phyloP scores from a whole-genome alignment of 2,797 vertebrate species.

The Etheostoma perlongum region DNA sequence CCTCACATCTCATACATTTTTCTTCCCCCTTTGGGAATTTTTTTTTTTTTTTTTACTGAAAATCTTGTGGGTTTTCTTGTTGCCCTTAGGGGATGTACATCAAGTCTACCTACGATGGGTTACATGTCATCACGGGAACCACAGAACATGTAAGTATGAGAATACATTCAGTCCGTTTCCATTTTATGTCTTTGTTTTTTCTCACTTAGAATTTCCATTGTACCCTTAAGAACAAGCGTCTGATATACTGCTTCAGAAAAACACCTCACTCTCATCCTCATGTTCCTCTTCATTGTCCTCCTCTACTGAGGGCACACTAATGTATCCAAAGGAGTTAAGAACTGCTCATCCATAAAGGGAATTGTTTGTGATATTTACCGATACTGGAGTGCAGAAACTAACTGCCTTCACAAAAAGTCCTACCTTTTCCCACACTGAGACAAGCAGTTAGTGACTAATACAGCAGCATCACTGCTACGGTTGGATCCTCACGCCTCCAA shows the following conservation, averaged over 20 bases:
- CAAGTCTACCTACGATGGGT: slow-evolving; percentile 96
- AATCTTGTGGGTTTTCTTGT: slow-evolving; percentile 19
- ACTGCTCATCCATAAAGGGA: slow-evolving; percentile 26
- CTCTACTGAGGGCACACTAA: slow-evolving; percentile 11
- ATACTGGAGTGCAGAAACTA: slow-evolving; percentile 8
- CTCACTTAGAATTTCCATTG: not conserved
- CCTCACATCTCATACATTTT: slow-evolving; percentile 22
- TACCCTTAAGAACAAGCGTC: slow-evolving; percentile 13
- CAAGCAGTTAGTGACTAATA: slow-evolving; percentile 69
- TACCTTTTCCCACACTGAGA: slow-evolving; percentile 45
- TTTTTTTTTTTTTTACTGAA: slow-evolving; percentile 39
- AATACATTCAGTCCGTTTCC: not conserved
- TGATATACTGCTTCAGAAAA: slow-evolving; percentile 9
- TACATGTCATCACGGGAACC: slow-evolving; percentile 97
- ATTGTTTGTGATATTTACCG: slow-evolving; percentile 20
- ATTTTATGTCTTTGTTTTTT: not conserved
- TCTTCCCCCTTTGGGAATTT: slow-evolving; percentile 34
- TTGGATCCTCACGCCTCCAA: slow-evolving; percentile 65
- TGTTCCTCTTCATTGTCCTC: slow-evolving; percentile 21
- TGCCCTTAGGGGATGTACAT: slow-evolving; percentile 94
- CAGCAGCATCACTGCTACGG: slow-evolving; percentile 40
- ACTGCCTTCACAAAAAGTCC: slow-evolving; percentile 42
- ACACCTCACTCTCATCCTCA: not conserved
- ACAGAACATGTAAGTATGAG: slow-evolving; percentile 93
- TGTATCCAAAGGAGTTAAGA: slow-evolving; percentile 37